Base-by-base conservation (phyloP, 2,888 invertebrate genomes). In the Caenorhabditis sp. region DNA sequence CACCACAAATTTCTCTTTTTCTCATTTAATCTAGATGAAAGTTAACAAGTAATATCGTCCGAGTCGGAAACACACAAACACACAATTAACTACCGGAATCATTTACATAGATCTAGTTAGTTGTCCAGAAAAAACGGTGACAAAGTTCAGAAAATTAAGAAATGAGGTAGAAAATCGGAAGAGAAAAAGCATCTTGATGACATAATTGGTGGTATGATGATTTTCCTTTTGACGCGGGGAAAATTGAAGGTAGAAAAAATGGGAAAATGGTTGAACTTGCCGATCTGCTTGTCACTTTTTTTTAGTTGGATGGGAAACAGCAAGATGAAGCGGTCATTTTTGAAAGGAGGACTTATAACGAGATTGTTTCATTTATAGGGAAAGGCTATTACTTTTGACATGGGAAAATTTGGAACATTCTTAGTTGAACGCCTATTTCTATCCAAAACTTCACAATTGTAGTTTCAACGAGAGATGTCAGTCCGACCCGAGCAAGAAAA, bases 1-100 rank as follows among this genome's bases (percentile, higher is more conserved):
- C 55, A 43, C 43, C 43, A 57, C 27, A 57, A 55, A 27, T 65
- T 62, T 36, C 58, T 10, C 24, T 57, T 57, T 26, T 57, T 57
- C 17, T 19, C 26, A 43, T 23, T 26, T 53, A 62, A 62, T 51
- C 61, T 26, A 43, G 43, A 43, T 43, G 43, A 43, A 43, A 43
- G 17, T 43, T 43, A 43, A 43, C 43, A 43, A 43, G 43, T 43
- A 43, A 43, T 43, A 31, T 4, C 4, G 31, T 31, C 31, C n/a
- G n/a, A n/a, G n/a, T n/a, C n/a, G n/a, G n/a, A n/a, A n/a, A n/a
- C n/a, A n/a, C n/a, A n/a, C n/a, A n/a, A n/a, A 31, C 4, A 43
- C 5, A 43, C 43, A 43, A 43, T 43, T 43, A 43, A 12, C 43
- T 43, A 43, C 14, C 43, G 14, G 43, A 31, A 31, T 31, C 31